Percentiles rank a stretch among this genome's conserved stretches.
Evolutionary conservation across 1,140 invertebrate genomes (phyloP).

Genomic region (Drosophila hydei): DNA sequence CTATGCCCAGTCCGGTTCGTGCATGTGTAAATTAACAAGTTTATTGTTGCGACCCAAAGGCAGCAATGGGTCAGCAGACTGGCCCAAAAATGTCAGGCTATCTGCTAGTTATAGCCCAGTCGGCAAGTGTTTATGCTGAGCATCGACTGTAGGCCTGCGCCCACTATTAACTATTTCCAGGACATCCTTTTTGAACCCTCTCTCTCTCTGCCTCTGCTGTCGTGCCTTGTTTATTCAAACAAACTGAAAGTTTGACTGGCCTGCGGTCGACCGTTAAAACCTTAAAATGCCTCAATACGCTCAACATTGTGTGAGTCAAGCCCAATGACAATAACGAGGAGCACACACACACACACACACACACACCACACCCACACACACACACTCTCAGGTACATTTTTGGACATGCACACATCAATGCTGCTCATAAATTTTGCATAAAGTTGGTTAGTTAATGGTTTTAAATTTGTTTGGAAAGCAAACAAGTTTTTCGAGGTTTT

Average conservation of each 20-base stretch:
- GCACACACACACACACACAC: slow-evolving; percentile 17
- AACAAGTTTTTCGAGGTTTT: slow-evolving; percentile 32
- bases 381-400: no score
- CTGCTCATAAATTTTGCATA: slow-evolving; percentile 49
- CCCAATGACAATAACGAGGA: slow-evolving; percentile 32
- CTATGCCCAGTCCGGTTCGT: slow-evolving; percentile 6
- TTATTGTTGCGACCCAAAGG: slow-evolving; percentile 48
- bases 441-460: slow-evolving; percentile 53
- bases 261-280: slow-evolving; percentile 50
- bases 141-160: slow-evolving; percentile 23
- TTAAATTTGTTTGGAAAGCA: slow-evolving; percentile 37
- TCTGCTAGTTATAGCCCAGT: background rate
- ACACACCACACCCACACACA: background rate
- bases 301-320: slow-evolving; percentile 20
- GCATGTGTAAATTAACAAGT: slow-evolving; percentile 53
- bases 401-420: slow-evolving; percentile 32
- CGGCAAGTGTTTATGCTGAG: slow-evolving; percentile 17
- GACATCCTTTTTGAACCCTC: slow-evolving; percentile 28
- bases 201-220: slow-evolving; percentile 5
- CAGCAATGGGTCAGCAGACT: slow-evolving; percentile 38
- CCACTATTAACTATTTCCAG: slow-evolving; percentile 6
- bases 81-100: slow-evolving; percentile 12
- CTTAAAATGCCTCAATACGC: slow-evolving; percentile 57
- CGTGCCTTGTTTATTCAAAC: slow-evolving; percentile 51
- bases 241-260: slow-evolving; percentile 23